phyloP scores from a whole-genome alignment of 2,797 vertebrate species.

The Alosa sapidissima region DNA sequence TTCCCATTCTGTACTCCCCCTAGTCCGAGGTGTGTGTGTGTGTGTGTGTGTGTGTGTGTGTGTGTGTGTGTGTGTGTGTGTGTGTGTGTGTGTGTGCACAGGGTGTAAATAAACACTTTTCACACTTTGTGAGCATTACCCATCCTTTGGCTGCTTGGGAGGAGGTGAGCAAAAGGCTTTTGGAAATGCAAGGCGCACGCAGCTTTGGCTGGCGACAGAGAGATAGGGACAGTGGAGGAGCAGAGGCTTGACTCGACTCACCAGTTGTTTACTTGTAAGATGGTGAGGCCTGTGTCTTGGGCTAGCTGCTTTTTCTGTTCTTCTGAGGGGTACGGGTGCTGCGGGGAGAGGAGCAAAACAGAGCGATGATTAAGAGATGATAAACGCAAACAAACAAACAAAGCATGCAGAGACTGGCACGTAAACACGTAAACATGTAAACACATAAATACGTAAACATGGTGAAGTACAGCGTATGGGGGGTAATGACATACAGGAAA shows the following conservation, averaged over 20 bases:
- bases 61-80: constrained; percentile 11
- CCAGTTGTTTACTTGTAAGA: constrained; percentile 99
- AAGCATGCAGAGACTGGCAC: too few species aligned
- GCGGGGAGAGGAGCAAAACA: constrained; percentile 55
- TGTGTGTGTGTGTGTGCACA: constrained; percentile 41
- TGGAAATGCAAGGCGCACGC: constrained; percentile 63
- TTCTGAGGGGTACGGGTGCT: constrained; percentile 99
- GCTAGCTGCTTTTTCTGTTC: constrained; percentile 99
- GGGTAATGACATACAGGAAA: neutral
- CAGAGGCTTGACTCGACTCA: constrained; percentile 77
- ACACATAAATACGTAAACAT: neutral
- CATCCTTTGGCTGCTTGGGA: constrained; percentile 53
- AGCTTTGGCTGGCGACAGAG: constrained; percentile 58
- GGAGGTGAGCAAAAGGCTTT: constrained; percentile 65
- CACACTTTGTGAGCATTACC: constrained; percentile 68
- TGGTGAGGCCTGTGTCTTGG: constrained; percentile 99
- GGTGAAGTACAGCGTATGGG: neutral
- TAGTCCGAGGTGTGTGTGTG: constrained; percentile 54
- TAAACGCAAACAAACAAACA: neutral
- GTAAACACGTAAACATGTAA: neutral
- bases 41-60: constrained; percentile 15
- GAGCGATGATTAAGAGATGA: neutral
- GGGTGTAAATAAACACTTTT: constrained; percentile 70
- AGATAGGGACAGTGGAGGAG: constrained; percentile 42
- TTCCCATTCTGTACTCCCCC: constrained; percentile 59